Evolutionary conservation across 2,113 vertebrate genomes (phyloP), one percentile per base, ranked within the genome.

Genomic region (Dicrurus megarhynchus): DNA sequence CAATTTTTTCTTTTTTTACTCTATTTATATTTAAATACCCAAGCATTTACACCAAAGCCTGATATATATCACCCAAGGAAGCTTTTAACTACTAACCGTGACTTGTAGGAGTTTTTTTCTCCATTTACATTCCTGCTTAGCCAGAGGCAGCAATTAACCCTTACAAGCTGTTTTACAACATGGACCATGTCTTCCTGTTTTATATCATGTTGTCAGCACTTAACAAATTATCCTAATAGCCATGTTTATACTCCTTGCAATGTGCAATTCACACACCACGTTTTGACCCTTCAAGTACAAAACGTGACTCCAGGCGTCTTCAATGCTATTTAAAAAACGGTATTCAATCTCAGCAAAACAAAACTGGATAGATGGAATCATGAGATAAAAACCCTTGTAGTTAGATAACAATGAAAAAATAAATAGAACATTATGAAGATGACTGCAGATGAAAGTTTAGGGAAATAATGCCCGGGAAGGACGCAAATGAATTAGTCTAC

Each of bases 91-190:
- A 81, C 3, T 17, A 53, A 74, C 46, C 44, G 41, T 14, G 61
- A 65, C 61, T 23, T 53, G 35, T 2, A 60, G 3, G 2, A 3
- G 3, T 1, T 17, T 16, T 3, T n/a, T 68, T 1, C n/a, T 52
- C 50, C 1, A 3, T 35, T 49, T 70, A 30, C 20, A 33, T 52
- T 69, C 32, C 18, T 59, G n/a, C 44, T 56, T 63, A 50, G 77
- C 87, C 74, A 75, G 74, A 82, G 76, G 86, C 56, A 75, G 15
- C 35, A 77, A 89, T 89, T 95, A 90, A 90, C 89, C 88, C 95
- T 89, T 75, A 77, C 32, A 83, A 74, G 39, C 59, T 86, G 68
- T 57, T 93, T 63, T 73, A 74, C 46, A 90, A 60, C 53, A 53
- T 1, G 6, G 27, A 41, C 19, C 55, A 55, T 3, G 6, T 37